These are phyloP conservation scores for Ormyrus rosae DNA, from an alignment of 2,888 invertebrate species.

Conservation along the genomic window DNA sequence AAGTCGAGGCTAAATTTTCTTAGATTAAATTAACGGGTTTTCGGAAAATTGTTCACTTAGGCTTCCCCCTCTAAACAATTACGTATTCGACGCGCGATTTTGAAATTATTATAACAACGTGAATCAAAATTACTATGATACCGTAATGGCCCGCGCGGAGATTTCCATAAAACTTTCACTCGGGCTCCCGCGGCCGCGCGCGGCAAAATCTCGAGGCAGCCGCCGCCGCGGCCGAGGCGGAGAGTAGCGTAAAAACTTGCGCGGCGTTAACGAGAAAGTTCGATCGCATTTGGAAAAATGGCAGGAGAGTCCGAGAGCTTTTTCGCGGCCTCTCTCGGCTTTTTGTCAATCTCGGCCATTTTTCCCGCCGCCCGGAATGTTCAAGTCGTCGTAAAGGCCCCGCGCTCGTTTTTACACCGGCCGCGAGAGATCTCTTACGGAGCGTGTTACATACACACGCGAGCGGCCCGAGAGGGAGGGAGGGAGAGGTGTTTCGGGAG, in stretches of 20 bases:
- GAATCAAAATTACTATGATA: conserved; percentile 9
- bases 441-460: neutral
- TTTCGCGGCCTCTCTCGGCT: neutral
- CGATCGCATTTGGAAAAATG: conserved; percentile 26
- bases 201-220: neutral
- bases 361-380: conserved; percentile 7
- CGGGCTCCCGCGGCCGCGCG: neutral
- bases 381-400: conserved; percentile 34
- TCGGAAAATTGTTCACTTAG: no score
- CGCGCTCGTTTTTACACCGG: conserved; percentile 17
- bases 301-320: conserved; percentile 13
- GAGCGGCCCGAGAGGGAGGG: neutral
- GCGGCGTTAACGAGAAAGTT: conserved; percentile 30
- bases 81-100: neutral
- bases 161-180: conserved; percentile 42
- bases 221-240: neutral
- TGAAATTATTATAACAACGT: conserved; percentile 12
- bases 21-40: no score
- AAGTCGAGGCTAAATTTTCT: no score
- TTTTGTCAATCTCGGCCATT: conserved; percentile 36
- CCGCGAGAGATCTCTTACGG: neutral
- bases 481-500: neutral
- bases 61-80: no score
- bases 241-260: conserved; percentile 1
- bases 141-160: neutral